A percentile compares a stretch with the other conserved stretches of the same genome.
These are phyloP conservation scores for Polyploca ridens DNA, from an alignment of 2,888 invertebrate species.

Conservation along the genomic window DNA sequence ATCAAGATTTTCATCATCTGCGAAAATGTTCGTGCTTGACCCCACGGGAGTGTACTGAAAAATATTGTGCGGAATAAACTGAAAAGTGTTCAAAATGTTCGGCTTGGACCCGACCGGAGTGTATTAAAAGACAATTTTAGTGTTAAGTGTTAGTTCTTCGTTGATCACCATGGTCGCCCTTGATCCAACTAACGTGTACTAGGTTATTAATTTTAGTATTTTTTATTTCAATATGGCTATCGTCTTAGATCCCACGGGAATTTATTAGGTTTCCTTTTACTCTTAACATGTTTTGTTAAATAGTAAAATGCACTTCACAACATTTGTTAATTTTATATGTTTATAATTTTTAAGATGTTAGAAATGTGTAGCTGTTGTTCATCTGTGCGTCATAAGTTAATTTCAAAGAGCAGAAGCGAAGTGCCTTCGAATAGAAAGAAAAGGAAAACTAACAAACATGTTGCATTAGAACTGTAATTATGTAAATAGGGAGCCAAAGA, in stretches of 20 bases:
- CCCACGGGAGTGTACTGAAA: constrained; percentile 78
- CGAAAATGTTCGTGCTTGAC: constrained; percentile 73
- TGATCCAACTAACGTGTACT: constrained; percentile 65
- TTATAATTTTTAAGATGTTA: constrained; percentile 35
- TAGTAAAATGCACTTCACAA: constrained; percentile 14
- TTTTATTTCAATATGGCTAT: constrained; percentile 58
- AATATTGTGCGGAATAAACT: constrained; percentile 38
- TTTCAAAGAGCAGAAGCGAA: constrained; percentile 70
- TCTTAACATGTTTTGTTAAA: constrained; percentile 18
- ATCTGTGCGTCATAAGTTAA: constrained; percentile 68
- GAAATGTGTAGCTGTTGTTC: constrained; percentile 54
- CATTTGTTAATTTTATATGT: constrained; percentile 21
- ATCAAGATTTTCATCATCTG: constrained; percentile 26
- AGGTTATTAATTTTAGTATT: constrained; percentile 43
- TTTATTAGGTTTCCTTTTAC: constrained; percentile 50
- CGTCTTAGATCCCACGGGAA: constrained; percentile 68
- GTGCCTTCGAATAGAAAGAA: constrained; percentile 75
- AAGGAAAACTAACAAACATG: constrained; percentile 53
- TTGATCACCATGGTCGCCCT: constrained; percentile 48
- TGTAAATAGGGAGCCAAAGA: constrained; percentile 80
- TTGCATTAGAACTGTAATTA: constrained; percentile 45
- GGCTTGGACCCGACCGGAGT: constrained; percentile 61
- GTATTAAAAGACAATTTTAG: constrained; percentile 53
- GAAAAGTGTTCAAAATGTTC: constrained; percentile 59
- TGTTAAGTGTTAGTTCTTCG: constrained; percentile 43